Base-by-base conservation (phyloP, 2,888 invertebrate genomes). In the Crossocerus cetratus region DNA sequence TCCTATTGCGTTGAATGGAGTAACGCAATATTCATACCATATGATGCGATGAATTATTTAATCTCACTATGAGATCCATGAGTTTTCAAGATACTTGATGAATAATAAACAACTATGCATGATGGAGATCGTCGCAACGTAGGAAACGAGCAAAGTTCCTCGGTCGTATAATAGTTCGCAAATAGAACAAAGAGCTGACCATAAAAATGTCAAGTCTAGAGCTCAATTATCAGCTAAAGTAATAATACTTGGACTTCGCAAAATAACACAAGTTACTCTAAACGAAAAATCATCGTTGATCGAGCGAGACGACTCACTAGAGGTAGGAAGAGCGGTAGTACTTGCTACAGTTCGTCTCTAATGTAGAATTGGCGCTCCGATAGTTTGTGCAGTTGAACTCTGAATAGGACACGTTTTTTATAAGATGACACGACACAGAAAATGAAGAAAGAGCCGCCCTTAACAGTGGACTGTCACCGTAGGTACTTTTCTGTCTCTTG, bases 391-490 rank as follows among this genome's bases (percentile, higher is more conserved):
- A 80, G 59, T 79, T 65, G 69, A 78, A 78, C 82, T 66, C 54
- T 63, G 62, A 64, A 76, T 74, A 77, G 59, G 77, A 69, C 65
- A 71, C 76, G 55, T 43, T 65, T 68, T 43, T 78, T 63, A 65
- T 49, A 20, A 61, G 56, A 64, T 63, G 59, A 68, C 49, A 60
- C 55, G 68, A 78, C 43, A 16, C 44, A 63, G 61, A 44, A 73
- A 77, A 69, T 45, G 42, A 69, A 72, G 49, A 55, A 74, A 61
- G 65, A 71, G 69, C 71, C 82, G 71, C 72, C 73, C 69, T 74
- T 76, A 71, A 77, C 80, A 75, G 71, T 82, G 82, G 75, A 80
- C 80, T 80, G 69, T 65, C 70, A 45, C 77, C 77, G 74, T 81
- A 79, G 74, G 72, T 81, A 81, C 76, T 69, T 78, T 69, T 21